Conservation (phyloP, 2,113 vertebrate species). For the Spilogale gracilis region DNA sequence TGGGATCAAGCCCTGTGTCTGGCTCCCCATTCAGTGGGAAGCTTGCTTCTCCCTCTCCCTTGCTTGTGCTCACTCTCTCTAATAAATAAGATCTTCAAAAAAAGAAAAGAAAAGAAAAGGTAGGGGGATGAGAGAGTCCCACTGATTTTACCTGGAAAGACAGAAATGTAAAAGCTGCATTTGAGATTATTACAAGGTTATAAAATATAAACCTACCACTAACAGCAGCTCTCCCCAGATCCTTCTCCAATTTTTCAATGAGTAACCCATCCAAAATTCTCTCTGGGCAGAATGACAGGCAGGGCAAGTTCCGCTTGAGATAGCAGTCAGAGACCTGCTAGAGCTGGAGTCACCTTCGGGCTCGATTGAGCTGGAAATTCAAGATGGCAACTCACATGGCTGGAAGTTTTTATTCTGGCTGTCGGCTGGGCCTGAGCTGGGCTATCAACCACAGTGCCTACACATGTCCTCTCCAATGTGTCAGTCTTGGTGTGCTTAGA, state of each 20-base stretch:
- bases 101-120: neutral
- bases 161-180: neutral
- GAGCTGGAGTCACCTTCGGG: too few species aligned
- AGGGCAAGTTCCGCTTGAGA: neutral
- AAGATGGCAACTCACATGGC: rapidly evolving
- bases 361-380: rapidly evolving
- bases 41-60: neutral
- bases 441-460: rapidly evolving
- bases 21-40: neutral
- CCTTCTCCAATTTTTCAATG: neutral
- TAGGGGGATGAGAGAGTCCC: too few species aligned
- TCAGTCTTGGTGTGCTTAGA: neutral
- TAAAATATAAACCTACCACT: neutral
- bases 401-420: rapidly evolving
- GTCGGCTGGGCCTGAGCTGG: neutral
- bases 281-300: neutral
- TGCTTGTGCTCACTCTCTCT: neutral
- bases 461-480: rapidly evolving
- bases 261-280: neutral
- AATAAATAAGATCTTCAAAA: neutral
- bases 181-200: neutral
- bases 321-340: too few species aligned
- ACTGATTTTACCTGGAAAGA: neutral
- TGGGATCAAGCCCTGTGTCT: neutral
- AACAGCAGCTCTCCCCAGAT: neutral